Percentiles rank a stretch among this genome's conserved stretches.
Conservation (phyloP, 2,113 vertebrate species). For the Nothocercus julius region DNA sequence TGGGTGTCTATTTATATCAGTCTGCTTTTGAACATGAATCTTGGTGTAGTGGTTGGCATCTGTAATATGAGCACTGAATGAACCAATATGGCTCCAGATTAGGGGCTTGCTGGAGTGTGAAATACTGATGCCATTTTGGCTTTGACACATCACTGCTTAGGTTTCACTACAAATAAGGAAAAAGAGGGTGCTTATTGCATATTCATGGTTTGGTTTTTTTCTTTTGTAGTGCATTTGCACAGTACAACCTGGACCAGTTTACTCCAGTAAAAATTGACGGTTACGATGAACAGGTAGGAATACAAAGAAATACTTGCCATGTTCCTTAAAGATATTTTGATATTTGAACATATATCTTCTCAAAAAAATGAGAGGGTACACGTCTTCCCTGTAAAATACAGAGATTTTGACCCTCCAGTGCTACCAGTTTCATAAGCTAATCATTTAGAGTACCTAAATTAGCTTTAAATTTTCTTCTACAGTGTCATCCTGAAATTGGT, state of each 20-base stretch:
- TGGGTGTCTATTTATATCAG: background rate
- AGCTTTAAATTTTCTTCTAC: background rate
- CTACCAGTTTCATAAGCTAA: background rate
- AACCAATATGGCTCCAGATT: background rate
- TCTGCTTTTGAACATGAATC: background rate
- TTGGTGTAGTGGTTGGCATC: background rate
- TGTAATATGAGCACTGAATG: background rate
- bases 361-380: background rate
- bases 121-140: background rate
- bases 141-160: background rate
- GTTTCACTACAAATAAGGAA: background rate
- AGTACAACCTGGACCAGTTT: conserved; percentile 98
- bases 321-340: background rate
- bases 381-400: background rate
- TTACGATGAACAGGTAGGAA: conserved; percentile 92
- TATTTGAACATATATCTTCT: background rate
- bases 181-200: background rate
- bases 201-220: background rate
- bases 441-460: background rate
- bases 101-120: background rate
- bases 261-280: conserved; percentile 94
- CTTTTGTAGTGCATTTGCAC: conserved; percentile 91
- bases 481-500: background rate
- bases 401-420: background rate
- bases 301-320: background rate